Percentiles rank a stretch among this genome's conserved stretches.
Evolutionary conservation across 2,113 vertebrate species (phyloP).

Genomic region (Salvator merianae): DNA sequence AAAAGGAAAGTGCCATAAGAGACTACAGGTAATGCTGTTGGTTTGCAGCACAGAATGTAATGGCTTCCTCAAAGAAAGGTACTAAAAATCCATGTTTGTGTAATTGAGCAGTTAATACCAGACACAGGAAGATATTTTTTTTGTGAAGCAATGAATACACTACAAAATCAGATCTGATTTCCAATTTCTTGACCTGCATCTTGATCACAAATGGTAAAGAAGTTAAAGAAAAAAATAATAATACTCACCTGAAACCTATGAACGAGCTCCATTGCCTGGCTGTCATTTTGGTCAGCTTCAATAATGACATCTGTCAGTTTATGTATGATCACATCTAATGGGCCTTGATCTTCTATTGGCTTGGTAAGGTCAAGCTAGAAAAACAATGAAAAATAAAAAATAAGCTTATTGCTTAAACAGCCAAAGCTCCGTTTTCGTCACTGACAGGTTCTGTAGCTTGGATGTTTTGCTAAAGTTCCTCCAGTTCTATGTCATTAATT

Average conservation of each 20-base stretch:
- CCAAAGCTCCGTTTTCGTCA: not conserved
- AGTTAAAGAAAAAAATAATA: not conserved
- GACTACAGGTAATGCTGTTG: not conserved
- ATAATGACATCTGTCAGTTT: conserved; percentile 97
- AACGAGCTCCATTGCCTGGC: conserved; percentile 89
- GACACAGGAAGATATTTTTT: not conserved
- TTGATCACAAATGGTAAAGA: not conserved
- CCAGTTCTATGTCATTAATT: too few species aligned
- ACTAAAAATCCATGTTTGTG: not conserved
- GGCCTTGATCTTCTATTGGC: conserved; percentile 95
- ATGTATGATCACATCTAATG: conserved; percentile 97
- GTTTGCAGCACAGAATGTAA: not conserved
- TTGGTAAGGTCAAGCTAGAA: conserved; percentile 91
- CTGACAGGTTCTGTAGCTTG: too few species aligned
- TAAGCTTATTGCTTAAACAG: conserved; percentile 20
- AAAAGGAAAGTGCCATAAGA: not conserved
- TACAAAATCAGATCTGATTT: not conserved
- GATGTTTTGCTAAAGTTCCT: too few species aligned
- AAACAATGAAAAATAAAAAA: conserved; percentile 22
- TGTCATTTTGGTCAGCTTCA: conserved; percentile 97
- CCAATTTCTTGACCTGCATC: not conserved
- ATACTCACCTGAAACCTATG: conserved; percentile 91
- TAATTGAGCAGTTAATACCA: not conserved
- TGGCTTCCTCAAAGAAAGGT: not conserved
- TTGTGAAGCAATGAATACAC: not conserved